Base-by-base conservation (phyloP, 2,888 invertebrate genomes). In the Mimumesa dahlbomi region DNA sequence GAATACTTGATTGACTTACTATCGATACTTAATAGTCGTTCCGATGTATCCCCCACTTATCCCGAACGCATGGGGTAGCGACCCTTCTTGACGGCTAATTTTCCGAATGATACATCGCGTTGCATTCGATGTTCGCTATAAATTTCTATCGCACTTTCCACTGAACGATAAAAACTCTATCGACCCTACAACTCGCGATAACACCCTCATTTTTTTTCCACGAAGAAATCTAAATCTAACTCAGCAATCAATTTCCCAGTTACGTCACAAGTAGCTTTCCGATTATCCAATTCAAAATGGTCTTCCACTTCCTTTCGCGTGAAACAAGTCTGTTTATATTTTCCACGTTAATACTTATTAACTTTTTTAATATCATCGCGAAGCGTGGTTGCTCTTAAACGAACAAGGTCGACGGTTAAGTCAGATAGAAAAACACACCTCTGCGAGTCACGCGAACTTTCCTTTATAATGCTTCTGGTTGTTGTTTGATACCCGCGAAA, bases 21-120 rank as follows among this genome's bases (percentile, higher is more conserved):
- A 52, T 79, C 74, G 74, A 71, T 76, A 43, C 71, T 79, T 76
- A 74, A 79, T 76, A 71, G 71, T 45, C 25, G 63, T 36, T 68
- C 42, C 42, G 40, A 70, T 65, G 66, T 48, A 68, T 74, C 71
- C 34, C n/a, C 74, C 62, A 62, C 67, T 79, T 63, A 57, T 61
- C 48, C 31, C 13, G 34, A 25, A 52, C 38, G 21, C 34, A 49
- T n/a, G 62, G 64, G 52, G 49, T 36, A 42, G 19, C 62, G 9
- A 59, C 63, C 59, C 63, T 46, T 2, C 40, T 6, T 6, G 49
- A 42, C 45, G 59, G 48, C 21, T 31, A 58, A 76, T 79, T 73
- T 74, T 67, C 66, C 63, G 49, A 36, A 34, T 67, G 79, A 79
- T 71, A 46, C 67, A 76, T 76, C 54, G 69, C 62, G 48, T n/a